These are phyloP conservation scores for Eilema sororculum DNA, from an alignment of 2,888 invertebrate species.

Conservation along the genomic window DNA sequence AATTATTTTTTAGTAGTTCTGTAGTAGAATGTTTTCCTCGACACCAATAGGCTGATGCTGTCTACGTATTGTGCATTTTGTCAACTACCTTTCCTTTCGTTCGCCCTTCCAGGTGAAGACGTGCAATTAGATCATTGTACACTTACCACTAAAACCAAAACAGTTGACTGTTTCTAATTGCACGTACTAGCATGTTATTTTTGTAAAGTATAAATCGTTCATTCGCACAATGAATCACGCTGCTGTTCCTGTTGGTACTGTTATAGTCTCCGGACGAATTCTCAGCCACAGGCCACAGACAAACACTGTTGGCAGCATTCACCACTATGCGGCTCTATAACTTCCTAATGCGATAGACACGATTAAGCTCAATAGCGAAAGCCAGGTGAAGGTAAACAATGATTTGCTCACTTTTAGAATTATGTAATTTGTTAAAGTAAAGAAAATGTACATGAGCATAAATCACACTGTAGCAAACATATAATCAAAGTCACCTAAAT, in stretches of 20 bases:
- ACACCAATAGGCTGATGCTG: background rate
- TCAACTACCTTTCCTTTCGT: no score
- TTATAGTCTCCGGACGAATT: conserved; percentile 42
- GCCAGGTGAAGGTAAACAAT: background rate
- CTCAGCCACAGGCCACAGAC: conserved; percentile 42
- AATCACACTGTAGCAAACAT: no score
- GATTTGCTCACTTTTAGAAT: no score
- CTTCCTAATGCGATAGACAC: conserved; percentile 53
- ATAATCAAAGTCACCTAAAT: no score
- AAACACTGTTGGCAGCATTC: conserved; percentile 59
- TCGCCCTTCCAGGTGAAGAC: no score
- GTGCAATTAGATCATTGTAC: no score
- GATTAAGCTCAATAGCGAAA: conserved; percentile 41
- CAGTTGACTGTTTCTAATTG: no score
- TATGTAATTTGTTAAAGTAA: no score
- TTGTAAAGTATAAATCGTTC: conserved; percentile 37
- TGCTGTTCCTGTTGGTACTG: background rate
- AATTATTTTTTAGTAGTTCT: background rate
- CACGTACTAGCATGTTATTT: conserved; percentile 26
- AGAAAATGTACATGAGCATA: no score
- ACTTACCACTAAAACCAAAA: no score
- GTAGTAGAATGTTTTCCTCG: background rate
- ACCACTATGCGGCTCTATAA: conserved; percentile 56
- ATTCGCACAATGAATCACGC: conserved; percentile 41
- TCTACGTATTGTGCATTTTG: no score